Evolutionary conservation across 1,140 invertebrate species (phyloP), one percentile per base, ranked within the genome.

Genomic region (Tribolium castaneum): DNA sequence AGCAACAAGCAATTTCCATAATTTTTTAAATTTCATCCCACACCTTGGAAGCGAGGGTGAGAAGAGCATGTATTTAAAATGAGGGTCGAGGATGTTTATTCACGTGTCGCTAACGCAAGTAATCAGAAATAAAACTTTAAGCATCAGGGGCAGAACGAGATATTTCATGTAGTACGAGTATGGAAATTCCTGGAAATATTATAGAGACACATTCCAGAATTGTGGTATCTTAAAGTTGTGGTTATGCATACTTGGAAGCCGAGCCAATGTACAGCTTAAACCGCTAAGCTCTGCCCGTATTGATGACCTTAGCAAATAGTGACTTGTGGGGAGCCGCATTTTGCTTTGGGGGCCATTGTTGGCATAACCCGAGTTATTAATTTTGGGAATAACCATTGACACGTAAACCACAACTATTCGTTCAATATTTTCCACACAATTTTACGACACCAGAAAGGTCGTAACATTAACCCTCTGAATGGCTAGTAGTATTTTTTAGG

Each of bases 231-330:
- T 66, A 66, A 66, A 66, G 59, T 66, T 66, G 59, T 66, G 59
- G 59, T 66, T 35, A 25, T 66, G 30, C 59, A 66, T 66, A 66
- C 59, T 66, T 66, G 59, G 59, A 35, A 34, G 9, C 59, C 10
- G 54, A 59, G 59, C 59, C 59, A 66, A 35, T 66, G 59, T 66
- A 35, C 34, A 66, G 59, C 25, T 66, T 34, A 66, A 66, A 73
- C 71, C 71, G 13, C 71, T 73, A 73, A 52, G 49, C 71, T 73
- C 25, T 73, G n/a, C 19, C 25, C 49, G 49, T 73, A 73, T 73
- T 73, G 71, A 73, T 73, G 52, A 73, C 52, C 52, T 54, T 54
- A 52, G 52, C 52, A 73, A 73, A 73, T 73, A 73, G 19, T 54
- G 52, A 73, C 71, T 73, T 51, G 71, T 52, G 71, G 71, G 6